phyloP scores from a whole-genome alignment of 2,888 invertebrate species.

The Dicyrtoma fusca region DNA sequence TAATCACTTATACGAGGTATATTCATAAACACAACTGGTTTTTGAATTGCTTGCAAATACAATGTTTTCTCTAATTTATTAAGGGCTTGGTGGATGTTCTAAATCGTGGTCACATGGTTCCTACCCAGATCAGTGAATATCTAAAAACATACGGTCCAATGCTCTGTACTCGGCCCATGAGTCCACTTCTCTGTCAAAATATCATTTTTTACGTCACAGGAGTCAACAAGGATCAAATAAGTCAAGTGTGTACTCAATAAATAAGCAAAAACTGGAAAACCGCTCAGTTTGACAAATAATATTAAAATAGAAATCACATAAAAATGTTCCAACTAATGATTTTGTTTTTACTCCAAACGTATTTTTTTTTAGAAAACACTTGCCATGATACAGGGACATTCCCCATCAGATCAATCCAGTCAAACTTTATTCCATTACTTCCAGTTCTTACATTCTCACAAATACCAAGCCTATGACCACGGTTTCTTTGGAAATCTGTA shows the following conservation, averaged over 20 bases:
- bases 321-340: too few relatives aligned
- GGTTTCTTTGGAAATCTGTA: neutral
- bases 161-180: neutral
- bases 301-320: too few relatives aligned
- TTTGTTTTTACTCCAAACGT: too few relatives aligned
- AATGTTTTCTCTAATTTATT: too few relatives aligned
- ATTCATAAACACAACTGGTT: too few relatives aligned
- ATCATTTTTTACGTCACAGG: neutral
- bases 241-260: neutral
- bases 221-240: neutral
- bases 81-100: too few relatives aligned
- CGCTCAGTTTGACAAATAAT: too few relatives aligned
- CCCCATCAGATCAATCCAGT: neutral
- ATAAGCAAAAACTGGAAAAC: too few relatives aligned
- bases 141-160: neutral
- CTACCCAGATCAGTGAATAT: neutral
- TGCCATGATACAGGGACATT: neutral
- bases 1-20: too few relatives aligned
- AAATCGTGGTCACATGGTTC: neutral
- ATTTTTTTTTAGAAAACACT: neutral
- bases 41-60: too few relatives aligned
- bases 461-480: constrained; percentile 3
- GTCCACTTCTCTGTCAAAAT: neutral
- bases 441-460: neutral
- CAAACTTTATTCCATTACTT: neutral